Conservation (phyloP, 2,797 vertebrate genomes). For the Petrocephalus sullivani region DNA sequence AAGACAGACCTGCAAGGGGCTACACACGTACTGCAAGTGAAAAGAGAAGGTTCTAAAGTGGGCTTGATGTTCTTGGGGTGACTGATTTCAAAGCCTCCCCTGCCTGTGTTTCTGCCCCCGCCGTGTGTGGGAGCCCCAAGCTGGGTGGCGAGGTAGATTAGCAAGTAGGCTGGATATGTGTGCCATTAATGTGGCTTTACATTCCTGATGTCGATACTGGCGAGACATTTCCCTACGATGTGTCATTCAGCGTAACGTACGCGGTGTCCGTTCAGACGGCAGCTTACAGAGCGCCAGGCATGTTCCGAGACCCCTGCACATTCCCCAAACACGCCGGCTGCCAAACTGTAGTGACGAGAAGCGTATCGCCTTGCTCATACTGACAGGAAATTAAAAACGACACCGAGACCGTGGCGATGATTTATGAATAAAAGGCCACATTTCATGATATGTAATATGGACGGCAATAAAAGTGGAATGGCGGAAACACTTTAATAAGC, state of each 20-base stretch:
- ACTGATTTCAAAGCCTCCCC: background rate
- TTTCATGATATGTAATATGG: background rate
- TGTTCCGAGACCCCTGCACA: background rate
- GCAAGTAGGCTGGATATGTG: background rate
- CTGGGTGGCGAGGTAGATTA: background rate
- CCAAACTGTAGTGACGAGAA: background rate
- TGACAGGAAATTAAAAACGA: background rate
- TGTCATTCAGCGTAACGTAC: background rate
- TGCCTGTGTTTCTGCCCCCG: background rate
- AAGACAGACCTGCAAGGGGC: conserved; percentile 32
- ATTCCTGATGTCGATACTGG: background rate
- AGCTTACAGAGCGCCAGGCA: background rate
- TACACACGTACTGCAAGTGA: conserved; percentile 28
- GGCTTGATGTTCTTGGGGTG: background rate
- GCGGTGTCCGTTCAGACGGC: background rate
- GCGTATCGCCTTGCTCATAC: background rate
- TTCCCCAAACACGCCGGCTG: background rate
- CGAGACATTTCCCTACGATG: background rate
- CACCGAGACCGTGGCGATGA: background rate
- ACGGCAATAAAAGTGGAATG: background rate
- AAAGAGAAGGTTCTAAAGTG: background rate
- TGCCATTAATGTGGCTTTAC: background rate
- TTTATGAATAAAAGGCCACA: conserved; percentile 6
- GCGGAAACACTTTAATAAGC: background rate
- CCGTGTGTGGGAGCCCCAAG: background rate